Base-by-base conservation (phyloP, 2,797 vertebrate species). In the Mergus octosetaceus region DNA sequence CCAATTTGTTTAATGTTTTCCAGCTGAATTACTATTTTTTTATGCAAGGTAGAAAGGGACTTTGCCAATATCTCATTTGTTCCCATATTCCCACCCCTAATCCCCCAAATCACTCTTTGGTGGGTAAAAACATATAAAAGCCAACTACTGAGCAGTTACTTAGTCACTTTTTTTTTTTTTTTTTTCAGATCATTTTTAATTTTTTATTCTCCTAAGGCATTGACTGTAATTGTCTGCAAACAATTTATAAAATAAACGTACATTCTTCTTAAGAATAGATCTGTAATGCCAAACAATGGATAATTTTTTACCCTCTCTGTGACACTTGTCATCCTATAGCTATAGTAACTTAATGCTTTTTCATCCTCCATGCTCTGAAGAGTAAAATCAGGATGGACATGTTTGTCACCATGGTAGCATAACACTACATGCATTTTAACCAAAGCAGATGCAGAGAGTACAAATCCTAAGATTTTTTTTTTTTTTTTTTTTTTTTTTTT, bases 361-460 rank as follows among this genome's bases (percentile, higher is more conserved):
- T 87, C 65, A 79, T 81, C 70, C 65, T 88, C 43, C 30, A 27
- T 39, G 18, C 17, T 87, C 89, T 89, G 71, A 87, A 74, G 75
- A 80, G 47, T 74, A 61, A 89, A 94, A 90, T 94, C 58, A 87
- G 60, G 17, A 34, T 87, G 66, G 65, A 87, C 47, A 58, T 60
- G 9, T 93, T 97, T 91, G 68, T 95, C 83, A 87, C 88, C 85
- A 93, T 93, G 88, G 62, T 41, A 95, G 78, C 89, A 95, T 95
- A 94, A 97, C 28, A 90, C 22, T 76, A 25, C 17, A 73, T 21
- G 16, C 69, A 25, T 90, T 93, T 94, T 81, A 95, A 93, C 19
- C 62, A 71, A 62, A 94, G n/a, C 56, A 94, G 71, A 95, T 45
- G 21, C 13, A 78, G 39, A 75, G 32, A 71, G 15, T 38, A 20